Percentiles rank a stretch among this genome's conserved stretches.
Evolutionary conservation across 2,113 vertebrate genomes (phyloP).

Genomic region (Xiphias gladius): DNA sequence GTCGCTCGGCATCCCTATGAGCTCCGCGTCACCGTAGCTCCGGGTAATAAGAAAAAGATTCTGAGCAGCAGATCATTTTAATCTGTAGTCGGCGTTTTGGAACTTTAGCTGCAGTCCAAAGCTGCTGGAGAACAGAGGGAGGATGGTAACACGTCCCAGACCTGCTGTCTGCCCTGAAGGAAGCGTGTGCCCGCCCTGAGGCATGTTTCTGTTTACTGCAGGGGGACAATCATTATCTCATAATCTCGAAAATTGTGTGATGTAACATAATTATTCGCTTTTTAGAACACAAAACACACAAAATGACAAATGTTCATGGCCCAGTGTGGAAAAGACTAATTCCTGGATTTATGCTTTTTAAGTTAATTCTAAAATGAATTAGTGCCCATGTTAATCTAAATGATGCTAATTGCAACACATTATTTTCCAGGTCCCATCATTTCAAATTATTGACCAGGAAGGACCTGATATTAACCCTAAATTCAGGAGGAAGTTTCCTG

Average conservation of each 20-base stretch:
- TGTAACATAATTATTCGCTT: not conserved
- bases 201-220: constrained; percentile 31
- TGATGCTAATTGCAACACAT: not conserved
- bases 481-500: not conserved
- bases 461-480: not conserved
- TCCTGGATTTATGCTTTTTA: not conserved
- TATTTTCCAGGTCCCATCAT: not conserved
- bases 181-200: no score
- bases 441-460: not conserved
- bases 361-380: not conserved
- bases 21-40: not conserved
- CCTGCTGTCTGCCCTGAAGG: constrained; percentile 53
- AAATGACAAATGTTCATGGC: not conserved
- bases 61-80: constrained; percentile 16
- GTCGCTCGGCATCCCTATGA: not conserved
- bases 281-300: not conserved
- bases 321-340: not conserved
- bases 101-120: constrained; percentile 24
- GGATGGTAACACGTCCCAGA: constrained; percentile 26
- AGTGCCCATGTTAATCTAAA: not conserved
- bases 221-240: constrained; percentile 16
- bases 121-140: constrained; percentile 42
- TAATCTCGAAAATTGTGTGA: constrained; percentile 1
- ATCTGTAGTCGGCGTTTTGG: constrained; percentile 21
- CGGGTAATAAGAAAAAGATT: constrained; percentile 5